Evolutionary conservation across 2,888 invertebrate genomes (phyloP).

Genomic region (Phengaris arion): DNA sequence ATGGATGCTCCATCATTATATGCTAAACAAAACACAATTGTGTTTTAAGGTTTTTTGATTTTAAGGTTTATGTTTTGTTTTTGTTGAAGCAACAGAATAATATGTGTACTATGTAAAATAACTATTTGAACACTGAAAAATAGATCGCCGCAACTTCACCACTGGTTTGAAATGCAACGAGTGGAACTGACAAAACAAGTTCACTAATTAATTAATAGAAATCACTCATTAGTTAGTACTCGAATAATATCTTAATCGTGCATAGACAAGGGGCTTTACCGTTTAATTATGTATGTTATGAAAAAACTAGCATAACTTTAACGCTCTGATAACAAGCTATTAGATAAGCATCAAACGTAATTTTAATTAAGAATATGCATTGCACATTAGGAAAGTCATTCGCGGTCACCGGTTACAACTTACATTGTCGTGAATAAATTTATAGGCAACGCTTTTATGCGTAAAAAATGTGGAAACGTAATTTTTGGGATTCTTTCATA

Average conservation of each 20-base stretch:
- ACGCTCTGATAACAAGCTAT: constrained; percentile 26
- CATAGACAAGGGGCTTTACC: neutral
- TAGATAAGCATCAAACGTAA: constrained; percentile 12
- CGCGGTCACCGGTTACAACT: neutral
- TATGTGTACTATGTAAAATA: no score
- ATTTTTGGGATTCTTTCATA: neutral
- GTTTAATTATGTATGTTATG: constrained; percentile 21
- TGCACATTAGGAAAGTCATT: neutral
- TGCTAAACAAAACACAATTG: no score
- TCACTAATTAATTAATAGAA: neutral
- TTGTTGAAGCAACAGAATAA: no score
- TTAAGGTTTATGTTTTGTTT: no score
- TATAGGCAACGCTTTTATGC: neutral
- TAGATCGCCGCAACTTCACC: no score
- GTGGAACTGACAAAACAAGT: neutral
- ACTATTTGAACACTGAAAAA: no score
- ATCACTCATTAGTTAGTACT: neutral
- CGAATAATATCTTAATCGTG: constrained; percentile 1
- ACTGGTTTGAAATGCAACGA: neutral
- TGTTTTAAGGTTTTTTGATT: no score
- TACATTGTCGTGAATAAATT: constrained; percentile 15
- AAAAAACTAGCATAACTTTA: constrained; percentile 25
- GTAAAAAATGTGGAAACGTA: neutral
- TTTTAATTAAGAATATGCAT: constrained; percentile 6
- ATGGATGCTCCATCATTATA: no score